Base-by-base conservation (phyloP, 1,140 invertebrate species). In the Trichonephila clavipes region DNA sequence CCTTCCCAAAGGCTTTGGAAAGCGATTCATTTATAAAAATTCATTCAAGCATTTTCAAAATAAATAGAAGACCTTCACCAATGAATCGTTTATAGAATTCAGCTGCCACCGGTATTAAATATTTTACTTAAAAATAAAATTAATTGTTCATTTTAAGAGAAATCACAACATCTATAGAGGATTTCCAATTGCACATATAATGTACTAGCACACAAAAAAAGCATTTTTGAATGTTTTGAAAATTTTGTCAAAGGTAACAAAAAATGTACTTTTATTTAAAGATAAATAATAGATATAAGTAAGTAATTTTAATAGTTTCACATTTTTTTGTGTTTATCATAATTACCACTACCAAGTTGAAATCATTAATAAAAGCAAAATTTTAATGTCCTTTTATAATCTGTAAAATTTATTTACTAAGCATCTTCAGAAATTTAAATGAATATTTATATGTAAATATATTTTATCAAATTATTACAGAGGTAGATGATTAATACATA, bases 71-170 rank as follows among this genome's bases (percentile, higher is more conserved):
- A 77, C 72, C 72, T 34, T 40, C 72, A 77, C 72, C 72, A 77
- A 34, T 28, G 18, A 77, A 77, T 77, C 34, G 72, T 77, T 24
- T 28, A 77, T 77, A 77, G 72, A 77, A 77, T 77, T 77, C 72
- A 77, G 72, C 72, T 77, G 72, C 72, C 72, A 77, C 72, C 72
- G 72, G 72, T 77, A 77, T 77, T 77, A 77, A 77, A 77, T 40
- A 77, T 69, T n/a, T 69, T 69, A 3, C 24, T 69, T 69, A 69
- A 69, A 69, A 69, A 69, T 77, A 28, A 77, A 77, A 77, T 34
- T 77, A 77, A 77, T 77, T 77, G 72, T 77, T 77, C 72, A 77
- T 77, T 77, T 40, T 18, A 77, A 77, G 12, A 0, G 34, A 18
- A 77, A 77, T 34, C 34, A 1, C 28, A 16, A 77, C 28, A 77